These are phyloP conservation scores for Charanyca ferruginea DNA, from an alignment of 2,888 invertebrate genomes.

Conservation along the genomic window DNA sequence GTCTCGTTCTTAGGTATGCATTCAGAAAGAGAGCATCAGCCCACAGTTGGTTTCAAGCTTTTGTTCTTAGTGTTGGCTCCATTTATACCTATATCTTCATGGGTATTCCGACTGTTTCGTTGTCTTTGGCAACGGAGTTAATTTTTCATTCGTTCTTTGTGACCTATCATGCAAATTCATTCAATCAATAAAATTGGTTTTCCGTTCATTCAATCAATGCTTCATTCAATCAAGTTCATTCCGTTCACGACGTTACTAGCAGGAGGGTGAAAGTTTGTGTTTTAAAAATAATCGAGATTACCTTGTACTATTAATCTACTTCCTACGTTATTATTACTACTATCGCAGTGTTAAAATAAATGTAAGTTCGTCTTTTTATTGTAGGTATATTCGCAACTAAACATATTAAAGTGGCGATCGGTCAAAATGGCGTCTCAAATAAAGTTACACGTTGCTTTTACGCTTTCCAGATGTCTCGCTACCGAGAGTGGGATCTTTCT, in stretches of 20 bases:
- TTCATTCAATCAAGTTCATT: conserved; percentile 26
- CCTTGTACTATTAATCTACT: conserved; percentile 1
- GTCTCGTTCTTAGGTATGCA: too few species aligned
- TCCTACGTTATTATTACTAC: neutral
- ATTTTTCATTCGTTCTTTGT: too few species aligned
- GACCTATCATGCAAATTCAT: conserved; percentile 12
- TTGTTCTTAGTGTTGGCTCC: too few species aligned
- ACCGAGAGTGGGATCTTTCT: conserved; percentile 95
- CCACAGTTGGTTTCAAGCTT: too few species aligned
- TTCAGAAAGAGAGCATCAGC: too few species aligned
- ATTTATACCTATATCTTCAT: too few species aligned
- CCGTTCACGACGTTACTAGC: conserved; percentile 33
- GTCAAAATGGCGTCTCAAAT: conserved; percentile 73
- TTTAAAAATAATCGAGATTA: neutral
- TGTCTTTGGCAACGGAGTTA: neutral
- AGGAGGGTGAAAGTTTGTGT: conserved; percentile 13
- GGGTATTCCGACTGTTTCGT: neutral
- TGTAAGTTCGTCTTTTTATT: conserved; percentile 41
- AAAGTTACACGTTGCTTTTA: conserved; percentile 59
- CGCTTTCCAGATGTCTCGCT: conserved; percentile 92
- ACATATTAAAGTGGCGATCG: neutral
- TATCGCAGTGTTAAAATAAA: conserved; percentile 21
- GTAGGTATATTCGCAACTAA: neutral
- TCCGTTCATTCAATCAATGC: neutral
- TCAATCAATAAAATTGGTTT: conserved; percentile 31